Percentiles rank a stretch among this genome's conserved stretches.
These are phyloP conservation scores for Orycteropus afer DNA, from an alignment of 2,113 vertebrate species.

Conservation along the genomic window DNA sequence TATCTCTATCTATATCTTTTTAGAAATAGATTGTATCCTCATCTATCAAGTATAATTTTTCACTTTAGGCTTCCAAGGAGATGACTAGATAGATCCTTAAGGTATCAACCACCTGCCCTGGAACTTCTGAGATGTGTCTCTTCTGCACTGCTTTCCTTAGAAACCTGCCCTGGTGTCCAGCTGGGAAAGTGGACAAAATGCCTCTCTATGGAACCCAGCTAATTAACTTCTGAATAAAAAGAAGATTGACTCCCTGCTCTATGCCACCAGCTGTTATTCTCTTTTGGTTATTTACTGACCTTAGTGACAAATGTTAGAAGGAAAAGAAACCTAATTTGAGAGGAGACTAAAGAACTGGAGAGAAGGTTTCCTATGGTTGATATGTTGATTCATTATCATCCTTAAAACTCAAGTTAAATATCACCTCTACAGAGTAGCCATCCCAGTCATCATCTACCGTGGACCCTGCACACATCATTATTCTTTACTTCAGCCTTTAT, in stretches of 20 bases:
- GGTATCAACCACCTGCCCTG: not conserved
- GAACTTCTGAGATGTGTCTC: not conserved
- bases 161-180: not conserved
- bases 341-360: not conserved
- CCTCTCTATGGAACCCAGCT: not conserved
- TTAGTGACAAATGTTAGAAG: not conserved
- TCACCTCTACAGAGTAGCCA: not conserved
- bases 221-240: not conserved
- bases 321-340: not conserved
- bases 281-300: not conserved
- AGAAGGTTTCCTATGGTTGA: not conserved
- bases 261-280: not conserved
- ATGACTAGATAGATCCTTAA: not conserved
- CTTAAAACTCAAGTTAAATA: not conserved
- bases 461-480: not conserved
- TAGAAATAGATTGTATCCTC: not conserved
- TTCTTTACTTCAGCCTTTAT: not conserved
- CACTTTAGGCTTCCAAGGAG: conserved; percentile 28
- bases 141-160: conserved; percentile 5
- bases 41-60: not conserved
- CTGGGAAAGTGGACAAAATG: not conserved
- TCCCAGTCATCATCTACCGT: not conserved
- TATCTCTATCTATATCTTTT: not conserved
- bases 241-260: fast-evolving
- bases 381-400: not conserved